A percentile compares a stretch with the other conserved stretches of the same genome.
These are phyloP conservation scores for Trissolcus basalis DNA, from an alignment of 1,140 invertebrate genomes.

Conservation along the genomic window DNA sequence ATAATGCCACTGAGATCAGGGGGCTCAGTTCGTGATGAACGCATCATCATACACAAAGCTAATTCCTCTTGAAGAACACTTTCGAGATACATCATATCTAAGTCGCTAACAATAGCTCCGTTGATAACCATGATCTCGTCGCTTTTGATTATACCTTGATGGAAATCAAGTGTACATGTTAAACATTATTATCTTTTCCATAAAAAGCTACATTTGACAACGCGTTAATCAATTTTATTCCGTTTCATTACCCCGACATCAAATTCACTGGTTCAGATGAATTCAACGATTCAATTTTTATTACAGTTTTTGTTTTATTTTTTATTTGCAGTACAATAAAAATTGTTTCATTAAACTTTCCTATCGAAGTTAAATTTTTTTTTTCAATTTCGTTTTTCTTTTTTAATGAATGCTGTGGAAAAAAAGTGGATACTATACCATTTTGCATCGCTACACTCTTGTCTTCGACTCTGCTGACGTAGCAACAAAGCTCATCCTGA, in stretches of 20 bases:
- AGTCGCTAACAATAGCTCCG: conserved; percentile 95
- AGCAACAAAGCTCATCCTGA: conserved; percentile 97
- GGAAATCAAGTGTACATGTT: conserved; percentile 23
- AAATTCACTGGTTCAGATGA: no score
- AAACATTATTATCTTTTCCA: neutral
- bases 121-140: conserved; percentile 99
- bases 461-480: conserved; percentile 95
- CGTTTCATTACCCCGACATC: no score
- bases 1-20: conserved; percentile 90
- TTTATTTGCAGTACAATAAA: no score
- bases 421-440: conserved; percentile 80
- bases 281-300: neutral
- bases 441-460: conserved; percentile 96
- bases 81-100: conserved; percentile 99
- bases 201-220: neutral
- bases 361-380: no score
- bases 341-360: no score
- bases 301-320: no score
- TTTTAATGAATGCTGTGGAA: neutral
- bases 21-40: conserved; percentile 95
- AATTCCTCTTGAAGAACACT: conserved; percentile 95
- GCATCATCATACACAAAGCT: conserved; percentile 97
- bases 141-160: conserved; percentile 93
- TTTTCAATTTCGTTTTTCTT: no score
- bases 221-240: neutral